phyloP scores from a whole-genome alignment of 2,797 vertebrate genomes.

The Cirrhinus mrigala region DNA sequence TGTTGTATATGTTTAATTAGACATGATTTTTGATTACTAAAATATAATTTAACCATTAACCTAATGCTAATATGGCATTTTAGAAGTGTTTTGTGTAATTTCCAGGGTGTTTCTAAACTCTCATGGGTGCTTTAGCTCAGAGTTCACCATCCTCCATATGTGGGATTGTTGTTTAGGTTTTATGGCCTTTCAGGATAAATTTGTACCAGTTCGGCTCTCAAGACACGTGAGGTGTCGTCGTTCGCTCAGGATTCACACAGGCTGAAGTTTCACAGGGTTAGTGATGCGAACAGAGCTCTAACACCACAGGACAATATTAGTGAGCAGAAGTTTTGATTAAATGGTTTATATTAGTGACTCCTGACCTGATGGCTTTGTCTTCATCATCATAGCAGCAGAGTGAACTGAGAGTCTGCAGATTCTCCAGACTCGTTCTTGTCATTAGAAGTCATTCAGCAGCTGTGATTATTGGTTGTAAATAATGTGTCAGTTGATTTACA shows the following conservation, averaged over 20 bases:
- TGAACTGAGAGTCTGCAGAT: neutral
- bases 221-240: neutral
- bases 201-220: neutral
- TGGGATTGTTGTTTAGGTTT: neutral
- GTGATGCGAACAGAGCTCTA: neutral
- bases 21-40: no score
- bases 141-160: no score
- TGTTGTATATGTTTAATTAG: no score
- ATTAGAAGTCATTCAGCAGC: neutral
- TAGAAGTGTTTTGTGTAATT: no score
- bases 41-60: no score
- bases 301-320: neutral
- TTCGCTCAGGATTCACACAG: neutral
- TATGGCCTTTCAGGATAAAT: neutral
- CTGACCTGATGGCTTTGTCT: neutral
- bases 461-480: constrained; percentile 1
- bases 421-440: constrained; percentile 2
- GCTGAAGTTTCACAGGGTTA: neutral
- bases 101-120: no score
- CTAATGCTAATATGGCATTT: no score
- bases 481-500: neutral
- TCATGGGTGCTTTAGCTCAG: no score
- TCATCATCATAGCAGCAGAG: neutral
- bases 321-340: neutral
- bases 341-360: neutral